Evolutionary conservation across 2,888 invertebrate genomes (phyloP).

Genomic region (Diarsia dahlii): DNA sequence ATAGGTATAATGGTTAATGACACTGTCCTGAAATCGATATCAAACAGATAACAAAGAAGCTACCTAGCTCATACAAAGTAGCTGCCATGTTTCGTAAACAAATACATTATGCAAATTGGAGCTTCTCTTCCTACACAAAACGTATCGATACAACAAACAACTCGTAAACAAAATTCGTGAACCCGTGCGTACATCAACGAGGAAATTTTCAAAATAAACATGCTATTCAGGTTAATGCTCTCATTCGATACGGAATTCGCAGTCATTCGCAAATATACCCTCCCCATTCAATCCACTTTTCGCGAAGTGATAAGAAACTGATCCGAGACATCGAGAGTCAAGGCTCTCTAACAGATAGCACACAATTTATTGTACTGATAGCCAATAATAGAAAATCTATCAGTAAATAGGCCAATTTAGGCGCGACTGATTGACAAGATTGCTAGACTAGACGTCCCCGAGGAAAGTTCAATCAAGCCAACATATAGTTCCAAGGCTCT

Average conservation of each 20-base stretch:
- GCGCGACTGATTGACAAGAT: conserved; percentile 65
- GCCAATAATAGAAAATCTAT: conserved; percentile 64
- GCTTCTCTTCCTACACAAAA: conserved; percentile 17
- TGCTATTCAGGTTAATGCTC: conserved; percentile 75
- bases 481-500: conserved; percentile 56
- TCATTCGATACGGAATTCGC: conserved; percentile 75
- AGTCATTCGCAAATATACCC: conserved; percentile 76
- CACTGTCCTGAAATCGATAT: neutral
- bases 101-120: conserved; percentile 44
- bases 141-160: too few species aligned
- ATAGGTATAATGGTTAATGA: neutral
- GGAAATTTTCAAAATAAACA: conserved; percentile 62
- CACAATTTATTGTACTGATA: conserved; percentile 64
- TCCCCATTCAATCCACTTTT: conserved; percentile 77
- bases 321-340: conserved; percentile 51
- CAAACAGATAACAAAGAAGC: neutral
- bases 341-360: conserved; percentile 60
- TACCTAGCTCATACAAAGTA: neutral
- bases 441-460: conserved; percentile 51
- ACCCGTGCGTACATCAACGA: conserved; percentile 33
- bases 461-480: conserved; percentile 62
- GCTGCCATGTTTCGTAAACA: conserved; percentile 23
- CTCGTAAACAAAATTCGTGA: too few species aligned
- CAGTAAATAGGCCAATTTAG: conserved; percentile 65
- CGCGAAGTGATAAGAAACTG: conserved; percentile 68